Base-by-base conservation (phyloP, 2,888 invertebrate species). In the Drosophila tanythrix region DNA sequence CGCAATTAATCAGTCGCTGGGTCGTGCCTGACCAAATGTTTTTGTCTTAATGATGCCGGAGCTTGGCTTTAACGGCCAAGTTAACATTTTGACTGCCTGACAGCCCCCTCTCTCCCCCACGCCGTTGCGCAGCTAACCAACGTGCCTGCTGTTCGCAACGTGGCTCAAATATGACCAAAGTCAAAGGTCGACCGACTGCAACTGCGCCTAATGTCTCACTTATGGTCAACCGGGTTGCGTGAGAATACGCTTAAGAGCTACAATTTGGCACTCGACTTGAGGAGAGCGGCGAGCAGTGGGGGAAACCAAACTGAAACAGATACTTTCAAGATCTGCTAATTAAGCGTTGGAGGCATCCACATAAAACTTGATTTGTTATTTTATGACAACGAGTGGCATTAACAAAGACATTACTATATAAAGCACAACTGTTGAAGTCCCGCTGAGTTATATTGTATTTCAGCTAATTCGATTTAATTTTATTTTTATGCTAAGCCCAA, bases 1-100 rank as follows among this genome's bases (percentile, higher is more conserved):
- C 70, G 84, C 83, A 88, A 88, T 88, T 90, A 88, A 88, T 88
- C 87, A 90, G 88, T 57, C 67, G 82, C 72, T 81, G 84, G 84
- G 84, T 86, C 85, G 90, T 89, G 85, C 85, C 85, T 88, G 89
- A 82, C 85, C 85, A 85, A 85, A 85, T 85, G 82, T 80, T 84
- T 89, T 79, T 78, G 88, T 88, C 85, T 82, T 86, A 86, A 86
- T 86, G 85, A 86, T 89, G 89, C 85, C 88, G 76, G 65, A 72
- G 72, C 69, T 43, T 71, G 73, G 69, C 82, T 71, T 69, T 36
- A 66, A 57, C 60, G 66, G 81, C 65, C 73, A 68, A 56, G 63
- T 79, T 66, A 66, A 63, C 78, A 74, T 46, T 25, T 52, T 53
- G 29, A 40, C 56, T 55, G 69, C 10, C 59, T 43, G 43, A 59